Conservation (phyloP, 2,888 invertebrate species). For the Mechanitis messenoides region DNA sequence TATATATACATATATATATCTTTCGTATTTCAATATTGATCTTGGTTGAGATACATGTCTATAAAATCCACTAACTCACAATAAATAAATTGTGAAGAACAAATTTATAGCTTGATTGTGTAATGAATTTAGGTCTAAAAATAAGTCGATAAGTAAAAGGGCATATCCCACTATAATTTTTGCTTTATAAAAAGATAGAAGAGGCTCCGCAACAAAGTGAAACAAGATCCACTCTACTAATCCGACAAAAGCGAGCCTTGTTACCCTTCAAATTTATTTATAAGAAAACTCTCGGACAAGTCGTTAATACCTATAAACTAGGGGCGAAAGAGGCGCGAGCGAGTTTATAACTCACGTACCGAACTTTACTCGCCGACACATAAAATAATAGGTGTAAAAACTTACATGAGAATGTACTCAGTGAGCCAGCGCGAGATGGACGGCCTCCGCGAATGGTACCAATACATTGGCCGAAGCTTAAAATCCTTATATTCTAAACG, state of each 20-base stretch:
- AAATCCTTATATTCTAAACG: slow-evolving; percentile 27
- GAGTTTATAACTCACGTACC: slow-evolving; percentile 78
- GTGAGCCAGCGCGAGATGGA: slow-evolving; percentile 72
- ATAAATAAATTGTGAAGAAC: slow-evolving; percentile 1
- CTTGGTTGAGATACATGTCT: too few species aligned
- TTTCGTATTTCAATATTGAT: too few species aligned
- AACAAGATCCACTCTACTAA: slow-evolving; percentile 77
- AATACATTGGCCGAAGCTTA: background rate
- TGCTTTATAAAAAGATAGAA: slow-evolving; percentile 64
- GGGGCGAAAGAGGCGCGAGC: slow-evolving; percentile 76
- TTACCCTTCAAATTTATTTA: slow-evolving; percentile 78
- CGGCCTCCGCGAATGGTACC: slow-evolving; percentile 41
- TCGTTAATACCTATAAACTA: slow-evolving; percentile 78
- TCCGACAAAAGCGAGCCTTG: slow-evolving; percentile 77
- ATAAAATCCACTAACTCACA: background rate
- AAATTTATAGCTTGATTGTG: slow-evolving; percentile 6
- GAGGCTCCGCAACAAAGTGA: slow-evolving; percentile 73
- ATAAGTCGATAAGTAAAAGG: slow-evolving; percentile 12
- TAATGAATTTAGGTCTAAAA: slow-evolving; percentile 10
- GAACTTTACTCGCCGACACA: slow-evolving; percentile 77
- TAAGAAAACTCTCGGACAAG: slow-evolving; percentile 78
- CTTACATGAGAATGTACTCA: slow-evolving; percentile 77
- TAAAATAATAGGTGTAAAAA: slow-evolving; percentile 78
- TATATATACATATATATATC: background rate
- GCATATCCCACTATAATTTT: slow-evolving; percentile 53